Evolutionary conservation across 2,113 vertebrate species (phyloP), one percentile per base, ranked within the genome.

Genomic region (Rhinolophus ferrumequinum): DNA sequence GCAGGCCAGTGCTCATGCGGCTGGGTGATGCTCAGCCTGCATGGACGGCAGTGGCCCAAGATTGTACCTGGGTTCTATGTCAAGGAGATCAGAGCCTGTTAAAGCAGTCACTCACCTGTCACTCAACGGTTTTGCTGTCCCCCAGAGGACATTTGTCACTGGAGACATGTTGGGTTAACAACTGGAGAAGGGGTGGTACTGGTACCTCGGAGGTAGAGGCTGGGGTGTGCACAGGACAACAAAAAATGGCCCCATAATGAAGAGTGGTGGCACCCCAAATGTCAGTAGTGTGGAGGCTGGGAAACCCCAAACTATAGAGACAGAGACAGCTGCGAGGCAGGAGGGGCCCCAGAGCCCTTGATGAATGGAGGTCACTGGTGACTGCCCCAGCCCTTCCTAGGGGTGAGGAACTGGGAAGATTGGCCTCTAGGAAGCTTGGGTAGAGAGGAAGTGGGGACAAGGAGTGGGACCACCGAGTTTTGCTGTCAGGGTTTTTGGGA

Each of bases 331-430:
- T 0, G 56, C 50, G 56, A 38, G 4, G 44, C 14, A 12, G 33
- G 33, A 11, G 54, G 22, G 30, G 60, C 28, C 14, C 52, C 52
- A 54, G 52, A 54, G 52, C 52, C 15, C 16, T 64, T 64, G 11
- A 28, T 30, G 26, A 64, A 64, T 54, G 13, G 52, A 15, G 72
- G 28, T 66, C 6, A 1, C 2, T 8, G 22, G 58, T 18, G 22
- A 35, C 75, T 79, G 47, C 8, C 21, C 6, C 19, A 19, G 52
- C 67, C 6, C 66, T 62, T 60, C 38, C 44, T 26, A n/a, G 47
- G 33, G 14, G 0, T 2, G 8, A n/a, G 47, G 62, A 2, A 1
- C 8, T 1, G 47, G 35, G 33, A 13, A 9, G 8, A 0, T 19
- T 13, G 54, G 28, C 2, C 1, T 35, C 44, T 33, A 0, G 50